Base-by-base conservation (phyloP, 2,888 invertebrate species). In the Pogonocherus hispidulus region DNA sequence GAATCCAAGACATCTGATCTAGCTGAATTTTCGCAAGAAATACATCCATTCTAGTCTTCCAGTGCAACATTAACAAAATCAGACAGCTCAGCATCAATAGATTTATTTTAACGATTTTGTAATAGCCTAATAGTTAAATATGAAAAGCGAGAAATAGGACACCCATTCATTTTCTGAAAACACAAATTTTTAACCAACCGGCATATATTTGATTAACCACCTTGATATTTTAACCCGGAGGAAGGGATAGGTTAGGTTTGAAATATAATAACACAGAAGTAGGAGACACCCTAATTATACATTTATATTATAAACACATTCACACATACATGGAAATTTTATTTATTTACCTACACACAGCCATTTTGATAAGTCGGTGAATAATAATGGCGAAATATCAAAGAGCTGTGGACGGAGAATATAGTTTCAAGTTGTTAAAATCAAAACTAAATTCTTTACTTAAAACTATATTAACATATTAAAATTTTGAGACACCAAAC, bases 231-330 rank as follows among this genome's bases (percentile, higher is more conserved):
- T 27, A 14, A 23, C 8, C 11, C 14, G 16, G 18, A 18, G 27
- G 16, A 14, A 5, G 27, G 16, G 8, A 35, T 1, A 14, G 37
- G 37, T 1, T n/a, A 37, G 14, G 14, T 14, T 20, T 9, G 37
- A 69, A 72, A 51, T 55, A 51, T 23, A 66, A 65, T 64, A 54
- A 63, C 65, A 55, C 63, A 56, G 14, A 56, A 14, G 72, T 79
- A 81, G 78, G 81, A 83, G 83, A 82, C 78, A 81, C 80, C 83
- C 83, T 83, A 82, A 76, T 74, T 80, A 81, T 82, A 81, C 82
- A 81, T 81, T 81, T 83, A 82, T 84, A 82, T 81, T 82, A 83
- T 84, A 84, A 85, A 85, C 85, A 85, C 86, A 85, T 85, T 84
- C 86, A 86, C 86, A 85, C 85, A 77, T 85, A 86, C 83, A 85